Evolutionary conservation across 1,140 invertebrate genomes (phyloP).

Genomic region (Protaetia brevitarsis): DNA sequence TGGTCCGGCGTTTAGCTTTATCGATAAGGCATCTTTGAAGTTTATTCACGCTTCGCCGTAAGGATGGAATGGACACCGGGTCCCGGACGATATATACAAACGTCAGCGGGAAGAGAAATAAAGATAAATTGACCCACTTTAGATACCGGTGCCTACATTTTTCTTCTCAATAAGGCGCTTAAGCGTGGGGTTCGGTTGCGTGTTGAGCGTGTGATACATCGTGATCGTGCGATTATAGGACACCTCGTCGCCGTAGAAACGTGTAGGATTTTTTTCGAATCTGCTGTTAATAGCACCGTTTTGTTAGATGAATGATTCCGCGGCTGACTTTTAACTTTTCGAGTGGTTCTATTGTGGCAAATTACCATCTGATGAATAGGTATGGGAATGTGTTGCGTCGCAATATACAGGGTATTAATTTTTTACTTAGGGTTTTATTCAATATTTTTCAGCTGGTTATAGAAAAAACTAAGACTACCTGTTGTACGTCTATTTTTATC

Average conservation of each 20-base stretch:
- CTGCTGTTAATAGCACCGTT: too few relatives aligned
- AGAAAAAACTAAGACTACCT: too few relatives aligned
- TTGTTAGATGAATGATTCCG: too few relatives aligned
- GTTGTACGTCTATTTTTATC: too few relatives aligned
- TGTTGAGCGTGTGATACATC: slow-evolving; percentile 14
- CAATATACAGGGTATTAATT: too few relatives aligned
- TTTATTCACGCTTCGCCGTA: slow-evolving; percentile 8
- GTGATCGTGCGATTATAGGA: slow-evolving; percentile 2
- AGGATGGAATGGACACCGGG: background rate
- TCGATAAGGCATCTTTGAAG: background rate
- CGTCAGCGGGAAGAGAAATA: slow-evolving; percentile 7
- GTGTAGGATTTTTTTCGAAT: too few relatives aligned
- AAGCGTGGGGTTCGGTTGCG: background rate
- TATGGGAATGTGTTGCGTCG: too few relatives aligned
- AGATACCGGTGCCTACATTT: slow-evolving; percentile 7
- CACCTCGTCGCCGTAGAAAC: background rate
- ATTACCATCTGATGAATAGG: too few relatives aligned
- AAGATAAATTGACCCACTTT: slow-evolving; percentile 16
- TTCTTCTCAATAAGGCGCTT: background rate
- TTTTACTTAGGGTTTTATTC: too few relatives aligned
- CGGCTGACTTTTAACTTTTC: too few relatives aligned
- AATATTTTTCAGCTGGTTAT: too few relatives aligned
- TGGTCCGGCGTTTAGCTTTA: slow-evolving; percentile 2
- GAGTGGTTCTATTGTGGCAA: too few relatives aligned
- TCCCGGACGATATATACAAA: background rate